phyloP scores from a whole-genome alignment of 2,797 vertebrate species.

The Limosa lapponica region DNA sequence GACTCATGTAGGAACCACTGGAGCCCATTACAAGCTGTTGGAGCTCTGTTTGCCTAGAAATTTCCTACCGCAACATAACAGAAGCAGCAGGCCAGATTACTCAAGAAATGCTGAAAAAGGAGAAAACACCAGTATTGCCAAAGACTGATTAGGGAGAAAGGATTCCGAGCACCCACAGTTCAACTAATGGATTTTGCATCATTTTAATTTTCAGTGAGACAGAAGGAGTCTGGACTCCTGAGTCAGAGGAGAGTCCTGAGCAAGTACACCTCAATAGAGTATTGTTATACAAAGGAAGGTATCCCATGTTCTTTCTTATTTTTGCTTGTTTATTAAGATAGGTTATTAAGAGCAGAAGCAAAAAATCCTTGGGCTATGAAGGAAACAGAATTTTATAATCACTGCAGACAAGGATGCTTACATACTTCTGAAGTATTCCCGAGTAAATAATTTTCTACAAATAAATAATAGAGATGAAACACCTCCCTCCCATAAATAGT shows the following conservation, averaged over 20 bases:
- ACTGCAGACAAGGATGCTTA: background rate
- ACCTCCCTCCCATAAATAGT: background rate
- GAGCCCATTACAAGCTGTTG: background rate
- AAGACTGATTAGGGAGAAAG: background rate
- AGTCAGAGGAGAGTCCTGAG: background rate
- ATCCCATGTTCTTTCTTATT: background rate
- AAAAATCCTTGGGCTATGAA: background rate
- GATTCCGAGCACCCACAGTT: rapidly evolving
- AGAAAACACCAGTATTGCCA: background rate
- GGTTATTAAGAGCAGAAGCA: no score
- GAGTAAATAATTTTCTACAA: background rate
- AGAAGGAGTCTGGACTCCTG: background rate
- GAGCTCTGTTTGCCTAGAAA: background rate
- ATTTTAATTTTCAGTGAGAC: background rate
- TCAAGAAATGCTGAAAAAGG: background rate
- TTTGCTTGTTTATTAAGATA: background rate
- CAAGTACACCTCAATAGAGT: background rate
- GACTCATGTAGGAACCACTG: background rate
- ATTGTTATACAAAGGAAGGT: background rate
- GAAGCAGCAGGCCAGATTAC: background rate
- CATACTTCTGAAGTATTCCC: background rate
- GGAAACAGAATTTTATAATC: background rate
- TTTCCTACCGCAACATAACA: background rate
- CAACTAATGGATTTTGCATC: background rate
- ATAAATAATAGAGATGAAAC: background rate